Conservation (phyloP, 2,113 vertebrate species). For the Salvelinus sp. region DNA sequence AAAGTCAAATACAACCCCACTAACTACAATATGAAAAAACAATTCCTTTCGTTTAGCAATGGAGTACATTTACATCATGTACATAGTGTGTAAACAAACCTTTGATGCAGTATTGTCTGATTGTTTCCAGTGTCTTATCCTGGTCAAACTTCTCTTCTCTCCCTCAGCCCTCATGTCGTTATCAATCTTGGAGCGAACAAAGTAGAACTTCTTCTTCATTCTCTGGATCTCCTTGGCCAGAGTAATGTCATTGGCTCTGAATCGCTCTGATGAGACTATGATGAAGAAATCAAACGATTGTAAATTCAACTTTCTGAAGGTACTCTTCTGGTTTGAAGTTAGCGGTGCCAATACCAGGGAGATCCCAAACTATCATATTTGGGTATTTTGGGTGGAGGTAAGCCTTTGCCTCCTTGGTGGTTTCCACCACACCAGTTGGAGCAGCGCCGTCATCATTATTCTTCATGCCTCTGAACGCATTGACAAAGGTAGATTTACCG, state of each 20-base stretch:
- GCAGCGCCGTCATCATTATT: slow-evolving; percentile 54
- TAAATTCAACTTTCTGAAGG: slow-evolving; percentile 65
- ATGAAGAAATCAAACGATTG: slow-evolving; percentile 76
- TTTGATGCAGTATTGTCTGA: slow-evolving; percentile 38
- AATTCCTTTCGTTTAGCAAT: not conserved
- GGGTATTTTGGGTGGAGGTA: slow-evolving; percentile 66
- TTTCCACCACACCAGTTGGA: slow-evolving; percentile 68
- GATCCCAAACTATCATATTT: slow-evolving; percentile 72
- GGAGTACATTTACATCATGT: not conserved
- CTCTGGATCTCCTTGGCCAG: slow-evolving; percentile 62
- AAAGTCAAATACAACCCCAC: not conserved
- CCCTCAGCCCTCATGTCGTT: slow-evolving; percentile 53
- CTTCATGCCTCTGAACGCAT: no score
- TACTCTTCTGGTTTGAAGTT: slow-evolving; percentile 65
- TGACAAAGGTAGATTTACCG: slow-evolving; percentile 75
- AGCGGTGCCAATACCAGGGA: slow-evolving; percentile 71
- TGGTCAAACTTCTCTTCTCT: slow-evolving; percentile 40
- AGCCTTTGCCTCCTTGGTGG: slow-evolving; percentile 55
- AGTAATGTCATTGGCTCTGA: slow-evolving; percentile 57
- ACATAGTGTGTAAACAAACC: slow-evolving; percentile 22
- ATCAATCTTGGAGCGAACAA: slow-evolving; percentile 75
- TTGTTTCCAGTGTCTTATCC: slow-evolving; percentile 24
- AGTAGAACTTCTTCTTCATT: slow-evolving; percentile 72
- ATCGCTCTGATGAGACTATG: slow-evolving; percentile 67
- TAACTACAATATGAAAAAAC: not conserved